These are phyloP conservation scores for Pipistrellus nathusii DNA, from an alignment of 2,797 vertebrate species.

Conservation along the genomic window DNA sequence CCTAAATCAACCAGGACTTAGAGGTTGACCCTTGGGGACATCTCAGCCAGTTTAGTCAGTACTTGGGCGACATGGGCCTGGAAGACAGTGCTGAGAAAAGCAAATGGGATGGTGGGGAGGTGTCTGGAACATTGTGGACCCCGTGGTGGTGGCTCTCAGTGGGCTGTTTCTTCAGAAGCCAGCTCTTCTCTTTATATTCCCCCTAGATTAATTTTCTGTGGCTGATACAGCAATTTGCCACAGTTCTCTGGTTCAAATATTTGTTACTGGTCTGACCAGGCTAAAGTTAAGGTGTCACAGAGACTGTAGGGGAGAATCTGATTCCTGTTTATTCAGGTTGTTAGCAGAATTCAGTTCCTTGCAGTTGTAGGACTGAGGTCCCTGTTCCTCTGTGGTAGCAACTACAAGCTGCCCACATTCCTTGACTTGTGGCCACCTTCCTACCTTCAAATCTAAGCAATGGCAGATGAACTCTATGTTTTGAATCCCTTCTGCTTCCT, in stretches of 20 bases:
- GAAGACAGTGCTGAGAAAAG: neutral
- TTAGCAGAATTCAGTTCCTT: neutral
- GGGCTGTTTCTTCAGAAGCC: neutral
- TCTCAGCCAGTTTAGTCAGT: neutral
- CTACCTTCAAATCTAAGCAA: neutral
- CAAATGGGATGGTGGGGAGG: accelerated
- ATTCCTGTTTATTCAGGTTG: neutral
- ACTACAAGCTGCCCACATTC: neutral
- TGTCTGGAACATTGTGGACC: neutral
- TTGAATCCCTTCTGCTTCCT: neutral
- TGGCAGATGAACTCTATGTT: neutral
- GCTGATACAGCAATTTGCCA: neutral
- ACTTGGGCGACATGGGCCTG: neutral
- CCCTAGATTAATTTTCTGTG: neutral
- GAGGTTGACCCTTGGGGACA: neutral
- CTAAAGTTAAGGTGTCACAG: neutral
- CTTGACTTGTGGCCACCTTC: neutral
- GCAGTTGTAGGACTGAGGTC: neutral
- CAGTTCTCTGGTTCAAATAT: neutral
- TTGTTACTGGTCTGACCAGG: neutral
- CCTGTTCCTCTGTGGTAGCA: neutral
- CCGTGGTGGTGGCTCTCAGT: neutral
- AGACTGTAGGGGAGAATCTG: neutral
- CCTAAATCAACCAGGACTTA: neutral
- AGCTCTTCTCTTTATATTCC: neutral